phyloP scores from a whole-genome alignment of 2,113 vertebrate genomes.

The Elaphurus davidianus region DNA sequence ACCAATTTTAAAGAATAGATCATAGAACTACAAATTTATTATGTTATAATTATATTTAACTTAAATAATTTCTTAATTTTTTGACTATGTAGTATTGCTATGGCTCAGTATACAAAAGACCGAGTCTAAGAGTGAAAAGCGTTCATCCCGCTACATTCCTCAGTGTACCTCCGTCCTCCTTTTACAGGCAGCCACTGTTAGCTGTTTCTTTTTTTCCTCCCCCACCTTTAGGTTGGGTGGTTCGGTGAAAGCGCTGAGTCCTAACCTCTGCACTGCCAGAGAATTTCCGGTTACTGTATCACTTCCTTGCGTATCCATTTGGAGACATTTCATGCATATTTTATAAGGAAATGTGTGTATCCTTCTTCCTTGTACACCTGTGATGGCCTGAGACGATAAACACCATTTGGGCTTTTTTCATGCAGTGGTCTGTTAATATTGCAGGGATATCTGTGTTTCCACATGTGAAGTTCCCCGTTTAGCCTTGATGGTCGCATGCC shows the following conservation, averaged over 20 bases:
- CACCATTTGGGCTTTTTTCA: neutral
- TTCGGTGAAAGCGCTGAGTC: neutral
- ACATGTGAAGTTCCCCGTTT: rapidly evolving
- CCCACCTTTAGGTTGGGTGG: neutral
- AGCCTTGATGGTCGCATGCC: neutral
- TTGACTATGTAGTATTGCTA: neutral
- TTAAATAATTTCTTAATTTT: neutral
- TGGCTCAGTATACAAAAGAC: neutral
- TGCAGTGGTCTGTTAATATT: rapidly evolving
- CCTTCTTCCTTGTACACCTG: neutral
- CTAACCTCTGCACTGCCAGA: neutral
- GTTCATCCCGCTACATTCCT: rapidly evolving
- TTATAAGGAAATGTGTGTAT: neutral
- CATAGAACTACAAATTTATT: neutral
- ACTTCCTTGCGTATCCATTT: neutral
- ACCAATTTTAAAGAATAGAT: neutral
- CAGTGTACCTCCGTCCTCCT: rapidly evolving
- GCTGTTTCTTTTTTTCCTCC: neutral
- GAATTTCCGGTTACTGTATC: neutral
- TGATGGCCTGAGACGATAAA: neutral
- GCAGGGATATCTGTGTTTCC: neutral
- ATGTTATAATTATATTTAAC: neutral
- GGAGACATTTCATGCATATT: neutral
- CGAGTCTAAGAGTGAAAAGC: neutral
- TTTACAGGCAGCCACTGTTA: neutral